Evolutionary conservation across 1,140 invertebrate genomes (phyloP).

Genomic region (Pogonomyrmex californicus): DNA sequence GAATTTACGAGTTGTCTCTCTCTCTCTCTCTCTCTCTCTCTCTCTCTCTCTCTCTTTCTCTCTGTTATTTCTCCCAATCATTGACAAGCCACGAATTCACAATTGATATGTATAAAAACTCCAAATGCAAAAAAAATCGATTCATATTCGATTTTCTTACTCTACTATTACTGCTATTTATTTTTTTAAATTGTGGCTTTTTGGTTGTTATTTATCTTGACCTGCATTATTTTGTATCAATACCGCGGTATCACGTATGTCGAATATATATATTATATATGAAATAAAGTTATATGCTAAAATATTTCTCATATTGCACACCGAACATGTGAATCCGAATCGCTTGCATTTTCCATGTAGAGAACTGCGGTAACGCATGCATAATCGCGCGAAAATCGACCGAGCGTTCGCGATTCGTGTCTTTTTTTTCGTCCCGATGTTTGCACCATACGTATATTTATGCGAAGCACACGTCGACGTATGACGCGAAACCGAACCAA

Average conservation of each 20-base stretch:
- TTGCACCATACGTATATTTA: conserved; percentile 36
- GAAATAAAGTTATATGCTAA: neutral
- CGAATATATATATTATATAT: no score
- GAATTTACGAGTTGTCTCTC: neutral
- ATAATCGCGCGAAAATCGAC: conserved; percentile 38
- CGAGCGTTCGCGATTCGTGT: conserved; percentile 19
- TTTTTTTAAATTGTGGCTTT: neutral
- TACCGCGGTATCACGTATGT: no score
- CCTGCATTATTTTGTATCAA: neutral
- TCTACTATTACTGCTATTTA: neutral
- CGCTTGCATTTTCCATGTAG: neutral
- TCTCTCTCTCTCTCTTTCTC: no score
- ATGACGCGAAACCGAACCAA: conserved; percentile 29
- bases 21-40: no score
- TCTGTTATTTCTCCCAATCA: neutral
- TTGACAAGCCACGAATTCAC: neutral
- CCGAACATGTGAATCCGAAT: neutral
- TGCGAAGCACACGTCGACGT: conserved; percentile 19
- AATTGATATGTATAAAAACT: neutral
- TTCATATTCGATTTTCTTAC: neutral
- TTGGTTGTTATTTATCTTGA: neutral
- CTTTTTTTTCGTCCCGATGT: conserved; percentile 8
- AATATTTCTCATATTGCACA: neutral
- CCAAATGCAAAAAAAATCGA: neutral
- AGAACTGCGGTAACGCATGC: conserved; percentile 7